Evolutionary conservation across 2,888 invertebrate genomes (phyloP), one percentile per base, ranked within the genome.

Genomic region (Aphelenchoides bicaudatus): DNA sequence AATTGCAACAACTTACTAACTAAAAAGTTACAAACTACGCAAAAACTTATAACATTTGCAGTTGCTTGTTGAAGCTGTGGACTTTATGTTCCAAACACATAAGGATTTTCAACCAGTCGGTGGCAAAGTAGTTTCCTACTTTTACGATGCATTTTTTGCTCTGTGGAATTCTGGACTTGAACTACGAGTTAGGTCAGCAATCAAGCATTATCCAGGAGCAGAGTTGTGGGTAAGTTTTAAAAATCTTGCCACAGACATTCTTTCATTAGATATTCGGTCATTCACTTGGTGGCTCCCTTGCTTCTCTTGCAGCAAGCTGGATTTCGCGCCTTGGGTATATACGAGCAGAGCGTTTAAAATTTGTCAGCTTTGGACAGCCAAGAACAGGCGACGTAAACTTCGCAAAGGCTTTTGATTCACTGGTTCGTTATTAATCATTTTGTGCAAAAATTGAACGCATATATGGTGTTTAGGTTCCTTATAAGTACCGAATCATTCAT

Each of bases 81-180:
- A 61, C 31, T 54, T 55, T n/a, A 60, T 60, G 47, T 27, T 62
- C 21, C 50, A 61, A 39, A 25, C 48, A 1, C 59, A 53, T 10
- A 61, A 61, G 43, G 61, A 61, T 25, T 61, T 61, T 54, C 64
- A 61, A 43, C 62, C 62, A 3, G 56, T 62, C n/a, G 62, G 62
- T 31, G 62, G 62, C 23, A 46, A 49, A 51, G 61, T 60, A 10
- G 46, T 60, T n/a, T 25, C 61, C n/a, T 57, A 56, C 29, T 62
- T 62, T 28, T 62, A 62, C 51, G 62, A 62, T 39, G 31, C 63
- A 16, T 62, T 62, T 16, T 62, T 62, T 37, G 39, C 39, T n/a
- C 37, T 62, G 23, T 62, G 62, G 62, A 63, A 63, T 16, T 39
- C 34, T 10, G 62, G 62, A 2, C 13, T 62, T 19, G 61, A 61